Percentiles rank a stretch among this genome's conserved stretches.
Evolutionary conservation across 2,797 vertebrate genomes (phyloP).

Genomic region (Xyrichtys novacula): DNA sequence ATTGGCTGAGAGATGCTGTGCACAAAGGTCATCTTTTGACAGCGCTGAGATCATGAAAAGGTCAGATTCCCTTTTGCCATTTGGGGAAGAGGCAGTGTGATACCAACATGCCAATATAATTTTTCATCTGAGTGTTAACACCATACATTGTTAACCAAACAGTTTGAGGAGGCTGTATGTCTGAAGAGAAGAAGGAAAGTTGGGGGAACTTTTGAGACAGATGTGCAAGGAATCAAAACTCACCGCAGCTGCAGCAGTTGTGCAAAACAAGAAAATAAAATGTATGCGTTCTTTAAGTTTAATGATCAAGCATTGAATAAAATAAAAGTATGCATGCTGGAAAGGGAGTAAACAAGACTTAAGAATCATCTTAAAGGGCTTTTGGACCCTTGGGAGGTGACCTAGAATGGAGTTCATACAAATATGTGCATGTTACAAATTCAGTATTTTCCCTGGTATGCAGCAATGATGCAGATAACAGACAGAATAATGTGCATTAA

Average conservation of each 20-base stretch:
- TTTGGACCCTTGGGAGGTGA: conserved; percentile 4
- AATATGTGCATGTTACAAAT: not conserved
- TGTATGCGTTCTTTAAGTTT: not conserved
- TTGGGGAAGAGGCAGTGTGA: conserved; percentile 78
- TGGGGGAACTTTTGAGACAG: conserved; percentile 33
- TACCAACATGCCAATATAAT: conserved; percentile 77
- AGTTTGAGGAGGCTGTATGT: conserved; percentile 29
- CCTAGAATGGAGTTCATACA: conserved; percentile 24
- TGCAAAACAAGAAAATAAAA: conserved; percentile 25
- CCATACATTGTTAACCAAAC: conserved; percentile 60
- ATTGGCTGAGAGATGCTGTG: conserved; percentile 61
- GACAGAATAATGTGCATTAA: conserved; percentile 3
- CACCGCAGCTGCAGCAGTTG: conserved; percentile 3
- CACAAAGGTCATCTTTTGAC: conserved; percentile 81
- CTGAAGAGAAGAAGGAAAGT: conserved; percentile 30
- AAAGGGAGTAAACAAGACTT: conserved; percentile 20
- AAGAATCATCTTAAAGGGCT: conserved; percentile 2
- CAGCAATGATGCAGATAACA: conserved; percentile 11
- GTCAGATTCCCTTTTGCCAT: conserved; percentile 78
- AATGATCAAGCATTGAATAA: not conserved
- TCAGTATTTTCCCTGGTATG: conserved; percentile 12
- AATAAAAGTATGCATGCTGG: not conserved
- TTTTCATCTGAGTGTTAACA: conserved; percentile 65
- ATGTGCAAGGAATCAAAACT: conserved; percentile 29
- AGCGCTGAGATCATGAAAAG: conserved; percentile 76